These are phyloP conservation scores for Kryptolebias ocellatus DNA, from an alignment of 2,797 vertebrate species.

Conservation along the genomic window DNA sequence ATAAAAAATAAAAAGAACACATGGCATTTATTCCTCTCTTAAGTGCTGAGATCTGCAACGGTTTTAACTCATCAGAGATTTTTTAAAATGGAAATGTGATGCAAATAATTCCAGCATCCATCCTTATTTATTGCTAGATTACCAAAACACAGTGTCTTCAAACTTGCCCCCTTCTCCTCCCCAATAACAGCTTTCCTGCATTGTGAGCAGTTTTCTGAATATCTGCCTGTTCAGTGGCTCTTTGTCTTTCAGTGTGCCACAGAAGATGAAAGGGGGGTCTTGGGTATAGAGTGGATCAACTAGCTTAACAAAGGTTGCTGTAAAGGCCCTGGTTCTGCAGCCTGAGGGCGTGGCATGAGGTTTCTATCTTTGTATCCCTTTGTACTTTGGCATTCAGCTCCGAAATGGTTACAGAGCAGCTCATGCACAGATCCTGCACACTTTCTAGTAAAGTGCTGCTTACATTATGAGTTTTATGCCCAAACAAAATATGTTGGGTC, in stretches of 20 bases:
- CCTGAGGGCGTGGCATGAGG: conserved; percentile 66
- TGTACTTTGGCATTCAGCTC: conserved; percentile 60
- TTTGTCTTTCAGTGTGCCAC: conserved; percentile 43
- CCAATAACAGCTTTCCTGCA: conserved; percentile 25
- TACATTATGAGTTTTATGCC: conserved; percentile 11
- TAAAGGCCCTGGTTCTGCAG: conserved; percentile 64
- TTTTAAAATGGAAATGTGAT: conserved; percentile 23
- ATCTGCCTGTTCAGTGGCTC: conserved; percentile 41
- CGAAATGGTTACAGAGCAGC: conserved; percentile 51
- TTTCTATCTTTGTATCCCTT: conserved; percentile 63
- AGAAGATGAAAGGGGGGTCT: conserved; percentile 70
- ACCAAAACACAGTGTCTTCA: conserved; percentile 27
- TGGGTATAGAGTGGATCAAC: conserved; percentile 60
- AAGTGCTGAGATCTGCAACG: conserved; percentile 7
- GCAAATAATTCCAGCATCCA: conserved; percentile 9
- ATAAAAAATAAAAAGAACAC: background rate
- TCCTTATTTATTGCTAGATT: conserved; percentile 15
- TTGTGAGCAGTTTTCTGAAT: conserved; percentile 43
- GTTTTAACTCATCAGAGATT: conserved; percentile 5
- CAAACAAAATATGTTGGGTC: no score
- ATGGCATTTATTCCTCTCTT: conserved; percentile 5
- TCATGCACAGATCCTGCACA: conserved; percentile 40
- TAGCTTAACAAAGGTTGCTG: conserved; percentile 65
- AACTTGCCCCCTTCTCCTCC: conserved; percentile 9
- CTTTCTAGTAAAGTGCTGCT: conserved; percentile 27